Evolutionary conservation across 2,113 vertebrate genomes (phyloP).

Genomic region (Brachyhypopomus gauderio): DNA sequence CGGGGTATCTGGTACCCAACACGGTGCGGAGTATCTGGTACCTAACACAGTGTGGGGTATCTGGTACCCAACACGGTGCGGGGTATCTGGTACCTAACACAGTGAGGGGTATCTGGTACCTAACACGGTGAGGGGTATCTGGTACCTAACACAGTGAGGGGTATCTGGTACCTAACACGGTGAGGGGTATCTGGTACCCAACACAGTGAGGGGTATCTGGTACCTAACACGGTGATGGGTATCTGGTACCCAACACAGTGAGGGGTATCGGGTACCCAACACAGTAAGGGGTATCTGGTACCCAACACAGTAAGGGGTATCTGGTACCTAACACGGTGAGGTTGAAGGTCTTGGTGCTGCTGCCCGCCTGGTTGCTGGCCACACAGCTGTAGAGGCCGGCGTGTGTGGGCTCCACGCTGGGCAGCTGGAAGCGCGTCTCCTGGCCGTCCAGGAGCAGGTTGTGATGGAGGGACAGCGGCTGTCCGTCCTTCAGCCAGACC

Average conservation of each 20-base stretch:
- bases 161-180: too few species aligned
- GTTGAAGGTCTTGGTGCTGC: conserved; percentile 83
- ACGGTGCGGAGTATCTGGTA: too few species aligned
- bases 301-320: conserved; percentile 78
- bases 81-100: too few species aligned
- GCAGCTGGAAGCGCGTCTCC: conserved; percentile 76
- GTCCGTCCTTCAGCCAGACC: conserved; percentile 85
- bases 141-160: too few species aligned
- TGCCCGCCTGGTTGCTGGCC: conserved; percentile 82
- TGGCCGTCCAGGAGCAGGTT: conserved; percentile 70
- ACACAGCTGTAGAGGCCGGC: conserved; percentile 84
- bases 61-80: too few species aligned
- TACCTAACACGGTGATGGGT: background rate
- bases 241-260: conserved; percentile 76
- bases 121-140: too few species aligned
- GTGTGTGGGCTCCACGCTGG: conserved; percentile 62
- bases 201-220: background rate
- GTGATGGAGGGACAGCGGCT: conserved; percentile 75
- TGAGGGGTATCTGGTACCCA: too few species aligned
- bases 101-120: too few species aligned
- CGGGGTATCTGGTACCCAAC: too few species aligned
- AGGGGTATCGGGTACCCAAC: conserved; percentile 71
- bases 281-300: conserved; percentile 67
- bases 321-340: conserved; percentile 81
- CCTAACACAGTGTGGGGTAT: too few species aligned